Evolutionary conservation across 2,888 invertebrate genomes (phyloP).

Genomic region (Nebria brevicollis): DNA sequence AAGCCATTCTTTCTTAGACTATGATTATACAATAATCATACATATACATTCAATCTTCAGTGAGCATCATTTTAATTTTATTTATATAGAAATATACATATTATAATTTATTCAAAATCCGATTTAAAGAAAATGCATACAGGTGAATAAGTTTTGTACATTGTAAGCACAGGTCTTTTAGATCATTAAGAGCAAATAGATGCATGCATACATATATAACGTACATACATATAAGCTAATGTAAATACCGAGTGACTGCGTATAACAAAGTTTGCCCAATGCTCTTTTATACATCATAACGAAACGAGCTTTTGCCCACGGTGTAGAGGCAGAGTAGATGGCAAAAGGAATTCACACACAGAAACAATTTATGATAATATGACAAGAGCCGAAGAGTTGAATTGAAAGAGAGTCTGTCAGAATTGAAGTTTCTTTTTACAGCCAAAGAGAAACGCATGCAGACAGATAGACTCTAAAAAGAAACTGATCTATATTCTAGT

Average conservation of each 20-base stretch:
- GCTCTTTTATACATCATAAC: conserved; percentile 37
- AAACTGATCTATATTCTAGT: conserved; percentile 45
- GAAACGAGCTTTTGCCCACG: not conserved
- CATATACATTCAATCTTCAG: too few species aligned
- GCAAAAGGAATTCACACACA: conserved; percentile 39
- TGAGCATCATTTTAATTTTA: too few species aligned
- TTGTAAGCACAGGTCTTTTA: too few species aligned
- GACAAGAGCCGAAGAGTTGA: conserved; percentile 35
- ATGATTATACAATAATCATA: too few species aligned
- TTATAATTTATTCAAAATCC: too few species aligned
- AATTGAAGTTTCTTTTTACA: conserved; percentile 38
- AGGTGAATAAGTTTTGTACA: too few species aligned
- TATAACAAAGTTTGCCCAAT: conserved; percentile 31
- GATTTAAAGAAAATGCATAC: too few species aligned
- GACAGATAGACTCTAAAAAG: conserved; percentile 21
- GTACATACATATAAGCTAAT: conserved; percentile 23
- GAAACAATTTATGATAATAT: conserved; percentile 45
- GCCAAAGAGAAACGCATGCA: conserved; percentile 28
- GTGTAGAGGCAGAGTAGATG: not conserved
- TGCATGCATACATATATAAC: too few species aligned
- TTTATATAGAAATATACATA: too few species aligned
- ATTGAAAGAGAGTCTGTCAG: conserved; percentile 42
- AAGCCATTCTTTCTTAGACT: too few species aligned
- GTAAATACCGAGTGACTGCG: conserved; percentile 12
- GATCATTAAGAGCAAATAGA: too few species aligned